phyloP scores from a whole-genome alignment of 2,113 vertebrate species.

The Hymenochirus boettgeri region DNA sequence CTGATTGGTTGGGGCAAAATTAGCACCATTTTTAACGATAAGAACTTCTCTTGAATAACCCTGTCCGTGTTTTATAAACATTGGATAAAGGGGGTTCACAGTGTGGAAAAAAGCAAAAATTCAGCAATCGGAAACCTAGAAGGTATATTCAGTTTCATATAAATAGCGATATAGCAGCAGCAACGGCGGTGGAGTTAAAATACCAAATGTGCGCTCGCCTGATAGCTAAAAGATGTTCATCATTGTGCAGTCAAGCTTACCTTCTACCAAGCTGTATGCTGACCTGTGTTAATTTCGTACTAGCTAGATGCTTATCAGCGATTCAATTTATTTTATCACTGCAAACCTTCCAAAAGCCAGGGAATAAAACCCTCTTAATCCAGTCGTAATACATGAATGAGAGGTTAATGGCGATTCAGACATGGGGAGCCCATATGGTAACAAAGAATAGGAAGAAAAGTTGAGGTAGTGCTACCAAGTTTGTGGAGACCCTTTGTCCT shows the following conservation, averaged over 20 bases:
- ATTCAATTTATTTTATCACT: conserved; percentile 38
- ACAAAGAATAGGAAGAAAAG: background rate
- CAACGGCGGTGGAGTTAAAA: too few species aligned
- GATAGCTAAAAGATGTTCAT: conserved; percentile 2
- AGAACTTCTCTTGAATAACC: too few species aligned
- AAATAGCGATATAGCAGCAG: too few species aligned
- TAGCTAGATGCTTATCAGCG: conserved; percentile 23
- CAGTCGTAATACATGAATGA: conserved; percentile 13
- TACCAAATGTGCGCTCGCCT: background rate
- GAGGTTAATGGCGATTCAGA: conserved; percentile 21
- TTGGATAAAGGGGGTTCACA: too few species aligned
- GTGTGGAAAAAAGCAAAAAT: too few species aligned
- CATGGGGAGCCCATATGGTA: conserved; percentile 1
- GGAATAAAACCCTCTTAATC: conserved; percentile 31
- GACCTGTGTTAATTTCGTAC: conserved; percentile 27
- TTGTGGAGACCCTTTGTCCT: too few species aligned
- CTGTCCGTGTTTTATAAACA: too few species aligned
- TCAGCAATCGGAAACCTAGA: too few species aligned
- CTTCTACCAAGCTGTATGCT: background rate
- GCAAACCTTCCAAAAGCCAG: conserved; percentile 28
- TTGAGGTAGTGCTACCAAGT: conserved; percentile 4
- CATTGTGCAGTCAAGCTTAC: conserved; percentile 9
- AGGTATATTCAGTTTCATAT: too few species aligned
- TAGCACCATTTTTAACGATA: too few species aligned
- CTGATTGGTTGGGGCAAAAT: too few species aligned